Evolutionary conservation across 2,797 vertebrate species (phyloP), one percentile per base, ranked within the genome.

Genomic region (Todus mexicanus): DNA sequence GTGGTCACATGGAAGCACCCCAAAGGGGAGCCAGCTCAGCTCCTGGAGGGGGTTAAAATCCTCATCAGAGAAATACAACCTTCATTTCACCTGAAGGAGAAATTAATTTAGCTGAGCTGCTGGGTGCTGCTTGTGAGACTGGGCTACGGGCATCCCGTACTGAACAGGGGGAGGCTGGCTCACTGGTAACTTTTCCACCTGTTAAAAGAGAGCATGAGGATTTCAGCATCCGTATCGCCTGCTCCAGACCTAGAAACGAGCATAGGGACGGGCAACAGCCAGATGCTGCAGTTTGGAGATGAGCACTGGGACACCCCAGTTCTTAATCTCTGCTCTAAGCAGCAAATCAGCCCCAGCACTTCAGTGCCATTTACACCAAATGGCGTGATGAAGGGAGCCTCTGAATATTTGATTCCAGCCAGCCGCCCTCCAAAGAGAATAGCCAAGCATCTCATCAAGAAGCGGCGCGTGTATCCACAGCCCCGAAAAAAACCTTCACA

Each of bases 1-100:
- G 0, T n/a, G 51, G 19, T 13, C 1, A 0, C 25, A 35, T 8
- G 1, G 0, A 4, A 51, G n/a, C 20, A 48, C 5, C 23, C 35
- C 54, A 22, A 74, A 82, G 27, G 0, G 6, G 31, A 75, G 71
- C 27, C 78, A 64, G 45, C 26, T 76, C 68, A 53, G 51, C 69
- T 77, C 48, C 59, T 23, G 50, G 12, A 59, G 8, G 20, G 16
- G 54, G 77, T 72, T 23, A 80, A 89, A 90, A 87, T 15, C 71
- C 64, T 82, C 1, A 0, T 35, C 38, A 79, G 43, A 79, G n/a
- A 61, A 61, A 4, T 12, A 9, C 40, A 71, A 42, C 7, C 31
- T 33, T 77, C 15, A 22, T 35, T 43, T 77, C 65, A 60, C 4
- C 15, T 60, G 33, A 3, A 12, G 47, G 31, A 87, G 72, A 78